phyloP scores from a whole-genome alignment of 1,140 invertebrate species.

The Aphaenogaster floridana region DNA sequence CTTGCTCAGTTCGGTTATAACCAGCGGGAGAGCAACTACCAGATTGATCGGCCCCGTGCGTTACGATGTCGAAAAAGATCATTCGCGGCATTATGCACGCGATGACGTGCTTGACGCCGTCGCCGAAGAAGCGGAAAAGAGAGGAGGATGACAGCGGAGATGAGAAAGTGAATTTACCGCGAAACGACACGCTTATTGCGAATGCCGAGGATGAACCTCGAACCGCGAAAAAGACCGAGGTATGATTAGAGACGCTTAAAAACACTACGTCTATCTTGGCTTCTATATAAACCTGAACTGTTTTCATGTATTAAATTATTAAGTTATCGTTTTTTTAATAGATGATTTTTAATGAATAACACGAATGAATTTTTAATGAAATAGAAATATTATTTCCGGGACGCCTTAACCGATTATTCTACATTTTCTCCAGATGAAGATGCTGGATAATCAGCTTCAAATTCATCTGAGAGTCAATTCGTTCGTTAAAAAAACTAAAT shows the following conservation, averaged over 20 bases:
- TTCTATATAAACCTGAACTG: not conserved
- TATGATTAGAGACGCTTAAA: not conserved
- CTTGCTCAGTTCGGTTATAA: constrained; percentile 44
- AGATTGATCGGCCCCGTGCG: not conserved
- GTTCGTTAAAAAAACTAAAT: not conserved
- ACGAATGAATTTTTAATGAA: too few relatives aligned
- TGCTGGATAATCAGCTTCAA: not conserved
- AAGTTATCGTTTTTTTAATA: not conserved
- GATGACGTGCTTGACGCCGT: constrained; percentile 57
- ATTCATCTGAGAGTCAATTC: not conserved
- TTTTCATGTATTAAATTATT: not conserved
- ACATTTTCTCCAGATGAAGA: not conserved
- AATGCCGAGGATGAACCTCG: not conserved
- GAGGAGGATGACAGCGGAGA: not conserved
- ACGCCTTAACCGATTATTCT: not conserved
- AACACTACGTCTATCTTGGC: not conserved
- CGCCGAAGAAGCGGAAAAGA: constrained; percentile 43
- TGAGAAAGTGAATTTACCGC: constrained; percentile 6
- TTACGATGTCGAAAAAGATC: constrained; percentile 37
- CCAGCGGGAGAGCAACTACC: constrained; percentile 1
- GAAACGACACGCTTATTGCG: not conserved
- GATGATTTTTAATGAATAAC: not conserved
- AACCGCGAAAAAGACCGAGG: not conserved
- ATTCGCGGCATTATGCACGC: constrained; percentile 35
- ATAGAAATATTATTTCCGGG: not conserved